phyloP scores from a whole-genome alignment of 2,113 vertebrate species.

The Litocranius walleri region DNA sequence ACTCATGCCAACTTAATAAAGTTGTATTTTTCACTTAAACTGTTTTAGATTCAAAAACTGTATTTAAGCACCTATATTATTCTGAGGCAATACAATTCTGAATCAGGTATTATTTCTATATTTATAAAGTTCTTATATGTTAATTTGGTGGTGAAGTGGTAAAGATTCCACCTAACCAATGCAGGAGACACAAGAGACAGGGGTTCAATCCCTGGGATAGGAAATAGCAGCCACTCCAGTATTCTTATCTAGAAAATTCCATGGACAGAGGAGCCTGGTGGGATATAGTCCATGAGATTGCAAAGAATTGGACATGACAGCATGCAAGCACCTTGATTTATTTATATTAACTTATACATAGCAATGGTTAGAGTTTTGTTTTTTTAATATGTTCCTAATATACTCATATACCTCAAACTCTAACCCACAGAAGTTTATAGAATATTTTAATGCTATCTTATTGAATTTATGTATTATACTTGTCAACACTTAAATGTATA shows the following conservation, averaged over 20 bases:
- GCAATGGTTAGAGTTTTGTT: not conserved
- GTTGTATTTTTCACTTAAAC: not conserved
- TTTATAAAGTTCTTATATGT: not conserved
- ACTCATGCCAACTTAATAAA: not conserved
- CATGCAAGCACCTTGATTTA: not conserved
- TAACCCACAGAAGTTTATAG: not conserved
- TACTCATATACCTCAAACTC: not conserved
- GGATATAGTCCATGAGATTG: not conserved
- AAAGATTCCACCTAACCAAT: not conserved
- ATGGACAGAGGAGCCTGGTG: not conserved
- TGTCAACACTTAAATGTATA: not conserved
- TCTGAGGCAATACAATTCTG: not conserved
- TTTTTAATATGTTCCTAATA: not conserved
- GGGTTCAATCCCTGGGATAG: not conserved
- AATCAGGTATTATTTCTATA: not conserved
- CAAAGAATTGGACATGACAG: not conserved
- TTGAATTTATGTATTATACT: not conserved
- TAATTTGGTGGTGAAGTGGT: not conserved
- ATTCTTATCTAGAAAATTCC: not conserved
- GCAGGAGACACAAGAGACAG: not conserved
- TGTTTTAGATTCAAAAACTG: not conserved
- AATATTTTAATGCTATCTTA: not conserved
- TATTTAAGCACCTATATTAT: not conserved
- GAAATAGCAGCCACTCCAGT: not conserved
- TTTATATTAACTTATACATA: not conserved